phyloP scores from a whole-genome alignment of 2,797 vertebrate genomes.

The Natrix natrix region DNA sequence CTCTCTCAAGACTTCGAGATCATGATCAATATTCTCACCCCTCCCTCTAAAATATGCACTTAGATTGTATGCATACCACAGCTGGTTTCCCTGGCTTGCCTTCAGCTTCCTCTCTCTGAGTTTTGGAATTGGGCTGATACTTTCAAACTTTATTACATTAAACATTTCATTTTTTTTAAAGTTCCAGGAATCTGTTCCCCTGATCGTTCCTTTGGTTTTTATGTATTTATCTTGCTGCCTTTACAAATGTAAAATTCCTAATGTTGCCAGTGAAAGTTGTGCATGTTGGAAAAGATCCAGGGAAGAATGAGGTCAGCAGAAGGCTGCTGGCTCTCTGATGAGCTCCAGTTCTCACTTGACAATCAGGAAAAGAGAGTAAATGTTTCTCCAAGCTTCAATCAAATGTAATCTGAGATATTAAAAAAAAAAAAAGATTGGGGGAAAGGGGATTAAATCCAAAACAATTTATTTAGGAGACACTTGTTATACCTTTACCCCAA shows the following conservation, averaged over 20 bases:
- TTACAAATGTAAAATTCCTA: constrained; percentile 29
- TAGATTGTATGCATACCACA: constrained; percentile 3
- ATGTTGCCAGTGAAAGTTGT: constrained; percentile 12
- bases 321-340: constrained; percentile 13
- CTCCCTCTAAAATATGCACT: neutral
- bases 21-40: constrained; percentile 26
- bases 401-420: neutral
- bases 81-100: constrained; percentile 9
- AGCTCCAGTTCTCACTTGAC: neutral
- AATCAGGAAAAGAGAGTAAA: neutral
- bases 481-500: neutral
- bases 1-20: constrained; percentile 3
- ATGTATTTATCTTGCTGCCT: constrained; percentile 38
- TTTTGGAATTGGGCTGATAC: constrained; percentile 12
- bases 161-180: constrained; percentile 22
- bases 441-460: neutral
- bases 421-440: neutral
- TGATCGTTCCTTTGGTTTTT: constrained; percentile 24
- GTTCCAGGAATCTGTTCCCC: constrained; percentile 33
- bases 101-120: constrained; percentile 20
- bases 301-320: constrained; percentile 34
- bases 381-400: neutral
- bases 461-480: neutral
- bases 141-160: constrained; percentile 36
- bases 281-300: constrained; percentile 12